Base-by-base conservation (phyloP, 1,140 invertebrate genomes). In the Nautilus pompilius region DNA sequence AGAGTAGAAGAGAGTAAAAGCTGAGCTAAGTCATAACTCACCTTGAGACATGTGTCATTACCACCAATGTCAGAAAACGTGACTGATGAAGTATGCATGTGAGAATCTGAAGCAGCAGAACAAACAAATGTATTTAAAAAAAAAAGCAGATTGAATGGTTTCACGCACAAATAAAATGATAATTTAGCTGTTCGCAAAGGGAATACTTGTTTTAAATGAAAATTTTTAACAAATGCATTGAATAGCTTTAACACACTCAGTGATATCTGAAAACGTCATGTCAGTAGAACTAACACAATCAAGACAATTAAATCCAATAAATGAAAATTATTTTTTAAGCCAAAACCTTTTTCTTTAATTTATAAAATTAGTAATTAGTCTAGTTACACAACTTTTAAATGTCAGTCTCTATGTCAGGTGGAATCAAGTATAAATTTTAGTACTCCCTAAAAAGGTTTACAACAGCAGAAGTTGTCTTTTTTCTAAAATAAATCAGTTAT, bases 51-150 rank as follows among this genome's bases (percentile, higher is more conserved):
- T 68, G 88, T 86, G 56, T 88, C 87, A 76, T 89, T 88, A 8
- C 91, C 91, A 26, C 90, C 91, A 75, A 93, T 82, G 79, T 93
- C 88, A 5, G 87, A 82, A 75, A 92, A 89, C 74, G 85, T 88
- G n/a, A 88, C 79, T 71, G 84, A 86, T 15, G 86, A 80, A 32
- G 62, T 73, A 77, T 75, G 62, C 65, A 74, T 41, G 24, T 33
- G 10, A 66, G 15, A 57, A 54, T 49, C 41, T 63, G 41, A 46
- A 45, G 24, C 22, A 46, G 34, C n/a, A 51, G 48, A 61, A 1
- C 8, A 15, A 49, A 0, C n/a, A 49, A 49, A 49, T 41, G 36
- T 41, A 8, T 41, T 41, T 41, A n/a, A n/a, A 8, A 8, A 41
- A 41, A 10, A 10, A n/a, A 8, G 8, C n/a, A 41, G 36, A 10